A percentile compares a stretch with the other conserved stretches of the same genome.
phyloP scores from a whole-genome alignment of 2,888 invertebrate genomes.

The Diarsia brunnea region DNA sequence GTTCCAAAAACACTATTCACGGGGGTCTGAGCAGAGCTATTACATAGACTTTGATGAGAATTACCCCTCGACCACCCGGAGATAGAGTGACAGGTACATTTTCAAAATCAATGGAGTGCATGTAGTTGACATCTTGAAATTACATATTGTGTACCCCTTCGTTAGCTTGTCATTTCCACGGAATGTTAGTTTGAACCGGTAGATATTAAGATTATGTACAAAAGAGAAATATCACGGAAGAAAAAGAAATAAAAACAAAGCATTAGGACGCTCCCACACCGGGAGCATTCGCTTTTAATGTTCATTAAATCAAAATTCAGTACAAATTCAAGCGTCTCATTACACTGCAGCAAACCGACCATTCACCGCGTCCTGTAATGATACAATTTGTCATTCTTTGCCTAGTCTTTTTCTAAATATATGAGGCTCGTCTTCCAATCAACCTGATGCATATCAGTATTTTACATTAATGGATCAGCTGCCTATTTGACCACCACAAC shows the following conservation, averaged over 20 bases:
- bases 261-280: not conserved
- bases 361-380: too few species aligned
- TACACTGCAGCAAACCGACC: too few species aligned
- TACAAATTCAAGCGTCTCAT: not conserved
- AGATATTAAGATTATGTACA: not conserved
- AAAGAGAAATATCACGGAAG: not conserved
- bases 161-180: not conserved
- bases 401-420: too few species aligned
- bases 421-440: too few species aligned
- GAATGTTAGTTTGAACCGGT: not conserved
- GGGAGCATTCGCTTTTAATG: not conserved
- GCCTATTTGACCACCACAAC: too few species aligned
- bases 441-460: too few species aligned
- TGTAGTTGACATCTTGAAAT: constrained; percentile 28
- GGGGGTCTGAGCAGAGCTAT: not conserved
- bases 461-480: too few species aligned
- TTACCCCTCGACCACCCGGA: constrained; percentile 29
- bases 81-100: constrained; percentile 22
- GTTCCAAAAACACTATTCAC: not conserved
- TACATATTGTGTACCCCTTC: not conserved
- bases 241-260: too few species aligned
- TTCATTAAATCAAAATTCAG: not conserved
- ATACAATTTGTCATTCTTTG: too few species aligned
- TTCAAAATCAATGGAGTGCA: constrained; percentile 12
- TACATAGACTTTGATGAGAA: not conserved